Evolutionary conservation across 2,113 vertebrate species (phyloP).

Genomic region (Chlorodrepanis virens): DNA sequence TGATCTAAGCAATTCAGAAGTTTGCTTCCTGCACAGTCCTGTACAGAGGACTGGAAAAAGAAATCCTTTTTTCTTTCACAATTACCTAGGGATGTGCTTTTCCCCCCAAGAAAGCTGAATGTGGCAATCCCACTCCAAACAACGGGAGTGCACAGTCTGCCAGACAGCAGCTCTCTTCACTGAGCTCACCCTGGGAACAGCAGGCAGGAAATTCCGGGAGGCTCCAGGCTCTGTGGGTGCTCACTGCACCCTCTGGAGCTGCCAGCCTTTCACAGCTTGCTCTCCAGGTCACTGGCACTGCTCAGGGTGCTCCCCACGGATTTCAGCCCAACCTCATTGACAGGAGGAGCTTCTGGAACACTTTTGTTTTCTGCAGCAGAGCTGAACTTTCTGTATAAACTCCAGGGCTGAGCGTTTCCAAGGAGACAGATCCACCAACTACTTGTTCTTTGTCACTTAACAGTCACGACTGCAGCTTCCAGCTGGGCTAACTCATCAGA

Average conservation of each 20-base stretch:
- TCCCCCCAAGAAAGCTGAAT: background rate
- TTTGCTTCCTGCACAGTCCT: background rate
- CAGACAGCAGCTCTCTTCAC: background rate
- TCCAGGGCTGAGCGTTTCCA: conserved; percentile 31
- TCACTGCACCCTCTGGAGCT: background rate
- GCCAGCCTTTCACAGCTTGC: background rate
- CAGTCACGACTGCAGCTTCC: conserved; percentile 59
- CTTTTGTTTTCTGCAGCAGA: background rate
- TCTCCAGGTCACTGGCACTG: background rate
- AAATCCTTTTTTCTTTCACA: background rate
- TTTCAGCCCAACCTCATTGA: background rate
- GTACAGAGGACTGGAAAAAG: background rate
- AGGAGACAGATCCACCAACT: conserved; percentile 36
- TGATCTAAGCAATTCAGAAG: background rate
- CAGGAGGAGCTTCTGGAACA: background rate
- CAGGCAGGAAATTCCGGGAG: background rate
- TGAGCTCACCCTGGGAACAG: background rate
- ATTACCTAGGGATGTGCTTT: background rate
- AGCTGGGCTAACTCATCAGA: conserved; percentile 55
- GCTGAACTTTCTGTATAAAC: conserved; percentile 15
- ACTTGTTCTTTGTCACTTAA: conserved; percentile 44
- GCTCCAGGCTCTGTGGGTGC: fast-evolving
- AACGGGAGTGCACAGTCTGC: background rate
- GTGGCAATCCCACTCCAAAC: background rate
- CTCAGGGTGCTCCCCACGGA: background rate